phyloP scores from a whole-genome alignment of 2,113 vertebrate species.

The Sorex fumeus region DNA sequence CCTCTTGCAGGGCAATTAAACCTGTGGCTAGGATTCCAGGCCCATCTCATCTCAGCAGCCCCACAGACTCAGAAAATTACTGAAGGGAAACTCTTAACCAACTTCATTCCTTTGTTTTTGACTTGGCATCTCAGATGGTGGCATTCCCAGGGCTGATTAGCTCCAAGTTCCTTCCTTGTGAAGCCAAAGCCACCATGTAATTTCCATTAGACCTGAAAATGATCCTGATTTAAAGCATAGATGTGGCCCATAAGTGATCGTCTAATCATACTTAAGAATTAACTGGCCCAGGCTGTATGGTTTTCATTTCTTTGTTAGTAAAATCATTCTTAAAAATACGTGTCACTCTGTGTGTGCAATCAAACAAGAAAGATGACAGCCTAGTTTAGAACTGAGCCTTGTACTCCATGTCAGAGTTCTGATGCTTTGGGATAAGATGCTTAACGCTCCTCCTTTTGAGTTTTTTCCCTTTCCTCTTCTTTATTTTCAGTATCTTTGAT shows the following conservation, averaged over 20 bases:
- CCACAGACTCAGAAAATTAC: constrained; percentile 55
- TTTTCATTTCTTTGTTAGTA: constrained; percentile 70
- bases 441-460: background rate
- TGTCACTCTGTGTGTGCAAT: constrained; percentile 42
- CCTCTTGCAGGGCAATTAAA: constrained; percentile 80
- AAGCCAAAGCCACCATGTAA: constrained; percentile 82
- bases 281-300: constrained; percentile 66
- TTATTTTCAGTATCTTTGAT: constrained; percentile 32
- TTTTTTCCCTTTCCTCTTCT: background rate
- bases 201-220: constrained; percentile 84
- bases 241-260: constrained; percentile 65
- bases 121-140: constrained; percentile 81
- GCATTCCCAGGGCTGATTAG: constrained; percentile 79
- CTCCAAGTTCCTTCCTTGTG: constrained; percentile 74
- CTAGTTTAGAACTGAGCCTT: background rate
- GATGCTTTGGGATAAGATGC: background rate
- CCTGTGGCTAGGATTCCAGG: constrained; percentile 72
- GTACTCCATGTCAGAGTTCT: background rate
- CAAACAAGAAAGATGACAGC: constrained; percentile 41
- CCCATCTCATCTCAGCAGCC: constrained; percentile 68
- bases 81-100: constrained; percentile 69
- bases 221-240: constrained; percentile 80
- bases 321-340: constrained; percentile 68
- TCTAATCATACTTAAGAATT: constrained; percentile 80
- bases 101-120: constrained; percentile 76